phyloP scores from a whole-genome alignment of 2,113 vertebrate species.

The Blennius ocellaris region DNA sequence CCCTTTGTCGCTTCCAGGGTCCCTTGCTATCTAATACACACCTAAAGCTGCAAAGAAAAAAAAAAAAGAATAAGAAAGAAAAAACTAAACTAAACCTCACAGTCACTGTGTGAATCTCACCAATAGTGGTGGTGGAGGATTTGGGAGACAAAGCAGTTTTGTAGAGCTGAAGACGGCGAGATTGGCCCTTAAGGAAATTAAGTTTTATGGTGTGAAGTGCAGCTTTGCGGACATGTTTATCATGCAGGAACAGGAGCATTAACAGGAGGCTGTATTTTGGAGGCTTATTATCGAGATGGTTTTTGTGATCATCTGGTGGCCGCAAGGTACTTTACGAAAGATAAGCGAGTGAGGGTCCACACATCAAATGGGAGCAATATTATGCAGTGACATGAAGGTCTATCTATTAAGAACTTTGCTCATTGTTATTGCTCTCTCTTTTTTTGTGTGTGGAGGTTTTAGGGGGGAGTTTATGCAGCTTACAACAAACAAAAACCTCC shows the following conservation, averaged over 20 bases:
- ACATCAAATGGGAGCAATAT: conserved; percentile 6
- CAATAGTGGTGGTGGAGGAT: conserved; percentile 50
- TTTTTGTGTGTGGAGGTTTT: no score
- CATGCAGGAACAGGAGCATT: conserved; percentile 36
- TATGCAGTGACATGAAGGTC: no score
- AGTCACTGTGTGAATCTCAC: conserved; percentile 59
- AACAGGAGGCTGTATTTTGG: conserved; percentile 48
- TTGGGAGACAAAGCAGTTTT: conserved; percentile 52
- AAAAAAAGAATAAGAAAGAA: no score
- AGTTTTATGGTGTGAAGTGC: conserved; percentile 61
- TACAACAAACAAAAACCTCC: no score
- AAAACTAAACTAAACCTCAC: no score
- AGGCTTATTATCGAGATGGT: conserved; percentile 47
- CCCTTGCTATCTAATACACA: conserved; percentile 50
- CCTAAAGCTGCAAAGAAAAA: conserved; percentile 45
- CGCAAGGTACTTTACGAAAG: conserved; percentile 7
- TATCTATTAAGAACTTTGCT: no score
- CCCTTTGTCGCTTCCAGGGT: conserved; percentile 52
- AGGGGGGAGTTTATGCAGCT: no score
- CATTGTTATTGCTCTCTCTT: no score
- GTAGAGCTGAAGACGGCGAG: conserved; percentile 46
- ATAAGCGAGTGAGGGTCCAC: conserved; percentile 9
- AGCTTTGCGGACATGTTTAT: conserved; percentile 51
- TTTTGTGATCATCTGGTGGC: conserved; percentile 44
- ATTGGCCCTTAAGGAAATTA: conserved; percentile 61